Base-by-base conservation (phyloP, 2,888 invertebrate species). In the Osmoderma eremita region DNA sequence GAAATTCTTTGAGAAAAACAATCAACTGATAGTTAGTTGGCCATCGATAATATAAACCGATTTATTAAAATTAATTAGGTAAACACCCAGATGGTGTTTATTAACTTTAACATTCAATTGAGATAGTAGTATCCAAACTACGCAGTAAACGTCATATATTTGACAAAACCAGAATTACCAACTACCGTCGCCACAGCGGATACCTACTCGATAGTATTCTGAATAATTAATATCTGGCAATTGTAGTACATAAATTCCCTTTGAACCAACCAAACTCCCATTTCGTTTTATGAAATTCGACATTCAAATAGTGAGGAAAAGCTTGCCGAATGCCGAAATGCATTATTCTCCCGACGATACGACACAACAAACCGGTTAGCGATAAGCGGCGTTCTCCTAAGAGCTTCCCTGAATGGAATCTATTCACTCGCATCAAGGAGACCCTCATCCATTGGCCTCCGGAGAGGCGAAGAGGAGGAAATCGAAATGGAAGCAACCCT, bases 401-500 rank as follows among this genome's bases (percentile, higher is more conserved):
- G 48, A 61, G 58, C 45, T 48, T 45, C 48, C 22, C 36, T 45
- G 45, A 61, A 61, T 61, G 45, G 45, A 61, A 45, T 45, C 58
- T 45, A 61, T 61, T 61, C 58, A 61, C 13, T 20, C 56, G 41
- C 41, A 41, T 56, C 41, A 56, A 61, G 45, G 45, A n/a, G 17
- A 45, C 58, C 45, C 58, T 61, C 45, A 61, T 61, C 58, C 42
- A 41, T 61, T 45, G 24, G 30, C 30, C 45, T 45, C 17, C 20
- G 30, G 58, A n/a, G 45, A 30, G 58, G 17, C 15, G 58, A 45
- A 61, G 38, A 13, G 30, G 38, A 24, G 13, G 58, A 45, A 61
- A 61, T 45, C 48, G 45, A 30, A 61, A 61, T 41, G 58, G 58
- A 30, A 30, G 58, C 18, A 61, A 48, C 58, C 58, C 58, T 48